Conservation (phyloP, 2,113 vertebrate species). For the Malaclemys terrapin region DNA sequence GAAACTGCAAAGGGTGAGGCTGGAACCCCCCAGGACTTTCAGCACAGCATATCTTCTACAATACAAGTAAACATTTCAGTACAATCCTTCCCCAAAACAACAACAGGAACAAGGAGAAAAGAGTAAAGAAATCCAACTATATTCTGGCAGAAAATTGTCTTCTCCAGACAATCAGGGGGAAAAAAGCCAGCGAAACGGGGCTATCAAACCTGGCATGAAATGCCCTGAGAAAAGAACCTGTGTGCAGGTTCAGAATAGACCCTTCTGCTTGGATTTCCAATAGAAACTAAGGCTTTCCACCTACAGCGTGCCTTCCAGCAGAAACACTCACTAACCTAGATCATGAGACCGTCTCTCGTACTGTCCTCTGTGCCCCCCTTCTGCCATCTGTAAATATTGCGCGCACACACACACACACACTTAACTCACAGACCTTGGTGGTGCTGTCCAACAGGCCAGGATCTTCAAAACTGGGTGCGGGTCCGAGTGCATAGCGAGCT, state of each 20-base stretch:
- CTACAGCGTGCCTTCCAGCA: neutral
- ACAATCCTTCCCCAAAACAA: neutral
- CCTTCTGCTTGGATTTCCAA: neutral
- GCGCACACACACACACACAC: rapidly evolving
- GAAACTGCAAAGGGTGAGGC: neutral
- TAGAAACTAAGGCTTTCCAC: rapidly evolving
- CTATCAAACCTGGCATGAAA: neutral
- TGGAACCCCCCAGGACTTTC: neutral
- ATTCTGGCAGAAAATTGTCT: neutral
- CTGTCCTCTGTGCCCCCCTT: neutral
- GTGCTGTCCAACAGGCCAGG: constrained; percentile 37
- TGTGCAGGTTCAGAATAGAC: rapidly evolving
- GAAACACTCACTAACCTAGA: neutral
- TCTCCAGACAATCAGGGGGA: neutral
- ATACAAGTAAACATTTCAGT: neutral
- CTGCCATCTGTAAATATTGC: neutral
- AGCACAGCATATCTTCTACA: rapidly evolving
- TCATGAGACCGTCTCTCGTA: neutral
- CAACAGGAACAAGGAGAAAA: neutral
- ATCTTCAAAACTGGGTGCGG: constrained; percentile 16
- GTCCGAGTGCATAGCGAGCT: constrained; percentile 26
- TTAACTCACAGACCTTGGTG: constrained; percentile 43
- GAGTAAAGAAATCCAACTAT: neutral
- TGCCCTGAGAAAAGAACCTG: neutral
- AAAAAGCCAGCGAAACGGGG: neutral